A percentile compares a stretch with the other conserved stretches of the same genome.
phyloP scores from a whole-genome alignment of 2,888 invertebrate genomes.

The Chymomyza fuscimana region DNA sequence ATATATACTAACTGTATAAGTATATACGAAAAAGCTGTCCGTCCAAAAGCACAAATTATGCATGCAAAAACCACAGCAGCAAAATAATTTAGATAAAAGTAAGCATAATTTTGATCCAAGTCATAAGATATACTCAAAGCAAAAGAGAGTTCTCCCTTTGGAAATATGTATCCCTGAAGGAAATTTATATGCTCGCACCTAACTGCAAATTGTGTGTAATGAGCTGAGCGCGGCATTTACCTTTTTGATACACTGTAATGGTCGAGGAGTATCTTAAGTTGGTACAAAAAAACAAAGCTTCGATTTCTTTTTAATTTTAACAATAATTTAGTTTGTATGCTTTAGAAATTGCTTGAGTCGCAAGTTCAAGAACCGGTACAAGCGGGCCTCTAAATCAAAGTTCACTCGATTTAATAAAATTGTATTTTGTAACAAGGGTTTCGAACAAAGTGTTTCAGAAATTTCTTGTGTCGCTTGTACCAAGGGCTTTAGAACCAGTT shows the following conservation, averaged over 20 bases:
- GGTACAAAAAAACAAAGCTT: background rate
- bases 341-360: too few relatives aligned
- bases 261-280: background rate
- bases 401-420: too few relatives aligned
- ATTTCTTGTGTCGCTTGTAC: too few relatives aligned
- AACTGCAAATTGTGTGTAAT: conserved; percentile 78
- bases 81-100: conserved; percentile 74
- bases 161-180: background rate
- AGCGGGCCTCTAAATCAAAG: too few relatives aligned
- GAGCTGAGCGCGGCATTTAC: conserved; percentile 67
- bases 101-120: conserved; percentile 64
- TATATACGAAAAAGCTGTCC: conserved; percentile 35
- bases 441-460: too few relatives aligned
- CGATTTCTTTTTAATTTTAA: too few relatives aligned
- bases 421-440: too few relatives aligned
- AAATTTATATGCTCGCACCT: conserved; percentile 78
- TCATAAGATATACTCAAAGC: conserved; percentile 33
- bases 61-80: background rate
- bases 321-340: too few relatives aligned
- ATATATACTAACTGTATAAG: background rate
- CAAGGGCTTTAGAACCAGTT: too few relatives aligned
- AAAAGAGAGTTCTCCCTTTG: conserved; percentile 13
- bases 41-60: conserved; percentile 37
- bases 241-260: conserved; percentile 34
- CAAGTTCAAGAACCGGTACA: too few relatives aligned